These are phyloP conservation scores for Mastomys coucha DNA, from an alignment of 2,113 vertebrate species.

Conservation along the genomic window DNA sequence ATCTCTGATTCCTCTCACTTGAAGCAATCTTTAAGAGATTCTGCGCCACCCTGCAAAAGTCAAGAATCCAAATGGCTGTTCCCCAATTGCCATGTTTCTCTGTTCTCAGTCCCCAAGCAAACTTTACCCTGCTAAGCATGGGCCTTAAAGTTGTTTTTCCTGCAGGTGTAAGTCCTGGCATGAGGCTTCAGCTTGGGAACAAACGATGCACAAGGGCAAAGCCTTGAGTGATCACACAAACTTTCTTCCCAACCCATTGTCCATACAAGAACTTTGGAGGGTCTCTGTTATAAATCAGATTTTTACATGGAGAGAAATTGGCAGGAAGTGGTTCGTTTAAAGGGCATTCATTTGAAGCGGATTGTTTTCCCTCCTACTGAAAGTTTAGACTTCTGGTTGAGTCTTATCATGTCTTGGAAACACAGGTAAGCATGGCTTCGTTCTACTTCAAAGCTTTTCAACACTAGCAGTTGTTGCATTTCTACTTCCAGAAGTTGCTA, in stretches of 20 bases:
- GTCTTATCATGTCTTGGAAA: slow-evolving; percentile 7
- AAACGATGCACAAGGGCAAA: not conserved
- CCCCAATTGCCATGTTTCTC: not conserved
- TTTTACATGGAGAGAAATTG: slow-evolving; percentile 33
- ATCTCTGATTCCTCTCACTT: slow-evolving; percentile 1
- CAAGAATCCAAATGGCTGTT: slow-evolving; percentile 12
- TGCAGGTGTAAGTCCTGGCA: not conserved
- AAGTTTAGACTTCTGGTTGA: slow-evolving; percentile 29
- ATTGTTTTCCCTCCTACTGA: not conserved
- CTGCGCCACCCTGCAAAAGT: not conserved
- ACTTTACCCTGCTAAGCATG: not conserved
- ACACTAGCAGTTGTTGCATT: not conserved
- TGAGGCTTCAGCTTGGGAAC: not conserved
- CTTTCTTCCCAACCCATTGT: not conserved
- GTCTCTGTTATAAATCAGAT: not conserved
- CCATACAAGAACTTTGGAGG: not conserved
- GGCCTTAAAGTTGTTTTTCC: not conserved
- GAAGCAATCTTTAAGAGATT: not conserved
- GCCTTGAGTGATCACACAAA: not conserved
- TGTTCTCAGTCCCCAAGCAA: not conserved
- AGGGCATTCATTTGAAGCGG: slow-evolving; percentile 16
- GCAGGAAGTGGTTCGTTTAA: not conserved
- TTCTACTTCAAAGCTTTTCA: not conserved
- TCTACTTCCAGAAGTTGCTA: not conserved
- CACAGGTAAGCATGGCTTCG: not conserved